Evolutionary conservation across 1,140 invertebrate species (phyloP).

Genomic region (Drosophila lowei): DNA sequence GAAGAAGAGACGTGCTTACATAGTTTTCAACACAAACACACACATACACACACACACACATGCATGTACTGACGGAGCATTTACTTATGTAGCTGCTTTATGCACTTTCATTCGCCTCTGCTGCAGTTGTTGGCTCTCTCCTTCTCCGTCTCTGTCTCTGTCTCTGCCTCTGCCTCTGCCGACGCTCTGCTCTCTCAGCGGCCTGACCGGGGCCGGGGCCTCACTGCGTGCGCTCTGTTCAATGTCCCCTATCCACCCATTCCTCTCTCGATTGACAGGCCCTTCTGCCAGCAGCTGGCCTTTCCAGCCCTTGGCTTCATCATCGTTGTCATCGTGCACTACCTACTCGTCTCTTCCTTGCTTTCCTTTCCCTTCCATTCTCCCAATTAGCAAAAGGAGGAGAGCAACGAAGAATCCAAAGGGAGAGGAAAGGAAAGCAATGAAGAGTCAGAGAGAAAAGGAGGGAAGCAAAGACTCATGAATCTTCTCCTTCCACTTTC

Average conservation of each 20-base stretch:
- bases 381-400: too few relatives aligned
- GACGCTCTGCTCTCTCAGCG: constrained; percentile 5
- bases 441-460: too few relatives aligned
- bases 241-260: too few relatives aligned
- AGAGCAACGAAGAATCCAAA: too few relatives aligned
- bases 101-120: constrained; percentile 61
- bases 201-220: too few relatives aligned
- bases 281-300: constrained; percentile 19
- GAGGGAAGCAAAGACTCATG: too few relatives aligned
- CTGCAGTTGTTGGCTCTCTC: constrained; percentile 11
- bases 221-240: too few relatives aligned
- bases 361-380: neutral
- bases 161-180: constrained; percentile 17
- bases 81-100: constrained; percentile 31
- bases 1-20: constrained; percentile 35
- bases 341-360: neutral
- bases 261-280: neutral
- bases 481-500: too few relatives aligned
- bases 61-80: constrained; percentile 10
- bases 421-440: too few relatives aligned
- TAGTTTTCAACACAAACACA: constrained; percentile 22
- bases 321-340: neutral
- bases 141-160: neutral
- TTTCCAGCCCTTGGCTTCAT: constrained; percentile 19
- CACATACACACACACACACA: constrained; percentile 14